Evolutionary conservation across 2,888 invertebrate genomes (phyloP), one percentile per base, ranked within the genome.

Genomic region (Lasioglossum oenotherae): DNA sequence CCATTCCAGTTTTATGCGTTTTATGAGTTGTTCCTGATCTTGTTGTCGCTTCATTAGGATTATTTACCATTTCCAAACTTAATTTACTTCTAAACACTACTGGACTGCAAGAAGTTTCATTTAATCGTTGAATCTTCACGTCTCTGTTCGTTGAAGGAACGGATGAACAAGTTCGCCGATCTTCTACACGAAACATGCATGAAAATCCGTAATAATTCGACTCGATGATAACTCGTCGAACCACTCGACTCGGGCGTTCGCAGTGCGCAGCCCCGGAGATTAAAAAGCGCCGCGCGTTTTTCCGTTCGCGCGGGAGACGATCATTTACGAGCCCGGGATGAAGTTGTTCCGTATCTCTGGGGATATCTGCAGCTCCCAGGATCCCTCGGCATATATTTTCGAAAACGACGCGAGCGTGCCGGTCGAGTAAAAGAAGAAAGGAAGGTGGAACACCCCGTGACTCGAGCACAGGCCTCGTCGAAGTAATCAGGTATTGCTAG

Each of bases 401-500:
- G 69, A 69, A 69, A 69, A 69, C 35, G 35, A 41, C 41, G 41
- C 0, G 38, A 23, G 69, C 10, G 5, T 38, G 23, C 69, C 23
- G 4, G 35, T 8, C 10, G 23, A 38, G n/a, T 12, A 41, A 69
- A n/a, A 53, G 53, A n/a, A 53, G 10, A 53, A n/a, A 53, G 8
- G 3, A n/a, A 53, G n/a, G 23, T 35, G n/a, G 74, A 75, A 69
- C 53, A 31, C 31, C 53, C 31, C 53, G 69, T n/a, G 71, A 64
- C 19, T 74, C 49, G 35, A 46, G 44, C 64, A 31, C 64, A 31
- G 5, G 31, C 57, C 53, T 27, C 73, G 53, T 78, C 80, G 80
- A 67, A 72, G 75, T 60, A 85, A 73, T 60, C 77, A 69, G 69
- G 75, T 75, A 73, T 79, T 76, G 67, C 84, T 74, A 49, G 76